Conservation (phyloP, 2,888 invertebrate genomes). For the Agonopterix heracliana region DNA sequence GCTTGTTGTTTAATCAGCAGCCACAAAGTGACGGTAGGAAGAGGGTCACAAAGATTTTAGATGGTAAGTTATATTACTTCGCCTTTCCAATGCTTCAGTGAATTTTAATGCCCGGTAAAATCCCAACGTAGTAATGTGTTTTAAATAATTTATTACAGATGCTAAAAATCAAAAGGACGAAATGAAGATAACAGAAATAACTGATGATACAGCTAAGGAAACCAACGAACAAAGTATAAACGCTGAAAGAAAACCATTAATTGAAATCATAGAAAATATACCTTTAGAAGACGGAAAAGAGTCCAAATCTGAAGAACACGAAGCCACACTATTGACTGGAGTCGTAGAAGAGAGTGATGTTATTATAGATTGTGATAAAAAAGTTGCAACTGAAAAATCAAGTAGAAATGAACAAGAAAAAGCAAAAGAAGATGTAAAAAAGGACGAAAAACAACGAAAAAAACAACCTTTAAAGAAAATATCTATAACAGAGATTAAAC, state of each 20-base stretch:
- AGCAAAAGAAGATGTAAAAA: slow-evolving; percentile 1
- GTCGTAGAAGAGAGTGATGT: slow-evolving; percentile 31
- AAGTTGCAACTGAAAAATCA: slow-evolving; percentile 28
- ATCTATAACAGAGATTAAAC: slow-evolving; percentile 11
- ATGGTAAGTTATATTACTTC: slow-evolving; percentile 25
- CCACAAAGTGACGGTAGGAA: slow-evolving; percentile 28
- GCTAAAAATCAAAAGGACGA: slow-evolving; percentile 20
- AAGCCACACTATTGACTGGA: slow-evolving; percentile 17
- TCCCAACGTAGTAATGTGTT: background rate
- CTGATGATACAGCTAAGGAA: slow-evolving; percentile 19
- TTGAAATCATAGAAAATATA: slow-evolving; percentile 47
- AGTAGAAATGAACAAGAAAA: slow-evolving; percentile 1
- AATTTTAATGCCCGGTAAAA: too few relatives aligned
- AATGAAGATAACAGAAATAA: slow-evolving; percentile 27
- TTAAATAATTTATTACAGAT: slow-evolving; percentile 18
- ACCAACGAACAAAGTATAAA: slow-evolving; percentile 8
- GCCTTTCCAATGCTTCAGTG: too few relatives aligned
- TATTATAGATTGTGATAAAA: slow-evolving; percentile 43
- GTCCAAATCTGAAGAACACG: slow-evolving; percentile 6
- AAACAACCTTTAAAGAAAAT: slow-evolving; percentile 27
- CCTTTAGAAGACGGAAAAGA: slow-evolving; percentile 16
- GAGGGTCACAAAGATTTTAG: slow-evolving; percentile 25
- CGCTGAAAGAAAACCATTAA: slow-evolving; percentile 43
- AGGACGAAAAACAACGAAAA: slow-evolving; percentile 1
- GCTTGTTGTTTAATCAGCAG: slow-evolving; percentile 44